phyloP scores from a whole-genome alignment of 2,888 invertebrate species.

The Erebia palarica region DNA sequence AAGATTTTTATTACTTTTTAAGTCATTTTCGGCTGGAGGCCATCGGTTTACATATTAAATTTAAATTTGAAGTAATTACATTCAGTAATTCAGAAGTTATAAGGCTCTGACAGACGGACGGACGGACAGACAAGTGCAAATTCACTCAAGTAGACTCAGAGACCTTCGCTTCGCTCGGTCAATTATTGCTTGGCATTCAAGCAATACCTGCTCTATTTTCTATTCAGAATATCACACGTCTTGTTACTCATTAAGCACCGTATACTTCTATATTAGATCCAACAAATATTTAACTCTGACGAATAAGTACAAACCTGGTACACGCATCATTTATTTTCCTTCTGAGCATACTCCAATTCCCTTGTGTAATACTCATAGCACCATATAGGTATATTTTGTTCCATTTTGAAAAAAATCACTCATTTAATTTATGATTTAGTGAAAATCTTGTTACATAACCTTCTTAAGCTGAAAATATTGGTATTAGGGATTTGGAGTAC shows the following conservation, averaged over 20 bases:
- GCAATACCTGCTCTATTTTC: slow-evolving; percentile 43
- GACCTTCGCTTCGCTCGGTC: no score
- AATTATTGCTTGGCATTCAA: slow-evolving; percentile 54
- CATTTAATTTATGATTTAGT: not conserved
- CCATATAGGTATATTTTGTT: slow-evolving; percentile 23
- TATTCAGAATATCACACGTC: slow-evolving; percentile 60
- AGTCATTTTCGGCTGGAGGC: no score
- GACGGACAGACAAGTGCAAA: no score
- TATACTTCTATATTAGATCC: slow-evolving; percentile 31
- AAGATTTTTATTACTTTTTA: no score
- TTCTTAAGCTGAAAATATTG: not conserved
- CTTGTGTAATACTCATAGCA: slow-evolving; percentile 36
- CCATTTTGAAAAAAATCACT: not conserved
- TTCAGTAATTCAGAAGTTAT: no score
- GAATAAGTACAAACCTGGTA: slow-evolving; percentile 11
- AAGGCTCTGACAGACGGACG: no score
- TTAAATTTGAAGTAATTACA: no score
- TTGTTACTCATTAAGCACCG: slow-evolving; percentile 59
- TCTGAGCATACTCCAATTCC: slow-evolving; percentile 28
- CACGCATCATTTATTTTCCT: slow-evolving; percentile 1
- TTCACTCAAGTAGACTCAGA: no score
- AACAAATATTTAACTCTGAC: not conserved
- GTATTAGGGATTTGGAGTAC: not conserved
- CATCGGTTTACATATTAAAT: no score
- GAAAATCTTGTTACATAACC: not conserved